These are phyloP conservation scores for Pseudotriccus pelzelni DNA, from an alignment of 2,797 vertebrate species.

Conservation along the genomic window DNA sequence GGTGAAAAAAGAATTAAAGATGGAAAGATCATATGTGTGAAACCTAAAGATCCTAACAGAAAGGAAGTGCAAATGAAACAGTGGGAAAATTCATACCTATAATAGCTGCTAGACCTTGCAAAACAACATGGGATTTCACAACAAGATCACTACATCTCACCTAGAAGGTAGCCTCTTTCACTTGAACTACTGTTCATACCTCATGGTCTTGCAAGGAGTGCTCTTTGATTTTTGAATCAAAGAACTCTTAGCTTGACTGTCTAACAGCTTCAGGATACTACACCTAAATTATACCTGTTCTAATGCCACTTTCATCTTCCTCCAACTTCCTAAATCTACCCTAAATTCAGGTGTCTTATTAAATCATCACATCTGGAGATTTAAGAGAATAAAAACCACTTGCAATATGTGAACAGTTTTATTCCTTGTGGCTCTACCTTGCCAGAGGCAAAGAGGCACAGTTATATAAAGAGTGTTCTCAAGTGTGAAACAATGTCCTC, in stretches of 20 bases:
- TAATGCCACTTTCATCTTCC: background rate
- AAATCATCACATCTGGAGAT: background rate
- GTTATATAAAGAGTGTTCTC: background rate
- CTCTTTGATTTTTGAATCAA: constrained; percentile 8
- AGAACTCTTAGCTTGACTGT: background rate
- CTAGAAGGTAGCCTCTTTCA: background rate
- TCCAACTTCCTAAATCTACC: background rate
- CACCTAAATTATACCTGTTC: background rate
- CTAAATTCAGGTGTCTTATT: background rate
- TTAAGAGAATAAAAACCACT: background rate
- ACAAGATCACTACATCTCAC: background rate
- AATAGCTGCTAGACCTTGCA: background rate
- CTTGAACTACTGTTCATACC: background rate
- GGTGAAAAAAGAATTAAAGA: background rate
- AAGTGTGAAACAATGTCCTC: background rate
- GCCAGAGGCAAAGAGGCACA: background rate
- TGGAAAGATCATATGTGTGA: background rate
- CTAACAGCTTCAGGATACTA: background rate
- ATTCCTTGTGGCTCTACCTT: background rate
- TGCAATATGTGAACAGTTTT: background rate
- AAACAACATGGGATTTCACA: background rate
- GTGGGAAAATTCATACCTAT: background rate
- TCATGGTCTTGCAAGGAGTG: background rate
- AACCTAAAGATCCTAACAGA: background rate
- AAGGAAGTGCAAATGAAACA: background rate